Percentiles rank a stretch among this genome's conserved stretches.
Evolutionary conservation across 2,113 vertebrate genomes (phyloP).

Genomic region (Microcebus griseorufus): DNA sequence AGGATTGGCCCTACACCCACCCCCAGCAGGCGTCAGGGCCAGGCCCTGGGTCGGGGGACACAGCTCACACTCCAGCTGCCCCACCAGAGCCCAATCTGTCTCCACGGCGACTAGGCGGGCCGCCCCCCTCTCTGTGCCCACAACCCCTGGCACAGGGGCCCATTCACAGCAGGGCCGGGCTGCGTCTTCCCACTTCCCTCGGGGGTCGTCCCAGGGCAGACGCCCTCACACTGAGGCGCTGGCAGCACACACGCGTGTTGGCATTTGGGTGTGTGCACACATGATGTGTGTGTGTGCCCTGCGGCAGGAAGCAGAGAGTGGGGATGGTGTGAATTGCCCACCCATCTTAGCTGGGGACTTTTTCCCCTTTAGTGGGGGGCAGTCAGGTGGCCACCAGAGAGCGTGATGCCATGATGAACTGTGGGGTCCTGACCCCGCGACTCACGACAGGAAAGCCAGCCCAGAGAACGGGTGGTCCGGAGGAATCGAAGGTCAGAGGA

Average conservation of each 20-base stretch:
- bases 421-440: background rate
- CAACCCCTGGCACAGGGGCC: constrained; percentile 41
- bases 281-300: background rate
- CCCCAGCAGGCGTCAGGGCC: background rate
- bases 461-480: background rate
- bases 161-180: constrained; percentile 30
- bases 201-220: background rate
- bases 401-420: background rate
- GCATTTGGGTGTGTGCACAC: background rate
- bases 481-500: background rate
- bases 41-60: background rate
- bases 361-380: background rate
- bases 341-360: background rate
- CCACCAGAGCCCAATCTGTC: constrained; percentile 27
- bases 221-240: background rate
- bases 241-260: background rate
- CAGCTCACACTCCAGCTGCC: background rate
- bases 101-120: constrained; percentile 37
- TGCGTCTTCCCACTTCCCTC: background rate
- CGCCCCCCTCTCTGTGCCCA: background rate
- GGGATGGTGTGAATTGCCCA: background rate
- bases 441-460: background rate
- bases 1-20: background rate
- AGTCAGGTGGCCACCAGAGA: background rate
- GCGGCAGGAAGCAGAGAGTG: background rate